Conservation (phyloP, 2,113 vertebrate genomes). For the Phalacrocorax carbo region DNA sequence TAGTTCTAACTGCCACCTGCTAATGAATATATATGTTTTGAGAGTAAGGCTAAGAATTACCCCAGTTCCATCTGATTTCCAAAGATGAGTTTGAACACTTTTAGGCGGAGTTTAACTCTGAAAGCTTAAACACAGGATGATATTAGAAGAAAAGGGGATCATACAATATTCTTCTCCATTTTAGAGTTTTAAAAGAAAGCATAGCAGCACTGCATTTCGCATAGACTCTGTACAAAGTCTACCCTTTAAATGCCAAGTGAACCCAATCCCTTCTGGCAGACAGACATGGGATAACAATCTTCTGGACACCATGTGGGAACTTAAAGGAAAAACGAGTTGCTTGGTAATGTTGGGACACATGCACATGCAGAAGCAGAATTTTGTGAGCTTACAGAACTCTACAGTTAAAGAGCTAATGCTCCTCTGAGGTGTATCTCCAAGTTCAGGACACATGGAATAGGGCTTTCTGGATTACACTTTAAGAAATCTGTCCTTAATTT, state of each 20-base stretch:
- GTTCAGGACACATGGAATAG: neutral
- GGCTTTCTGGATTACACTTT: neutral
- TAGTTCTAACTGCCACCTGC: neutral
- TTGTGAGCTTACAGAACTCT: neutral
- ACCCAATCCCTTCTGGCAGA: neutral
- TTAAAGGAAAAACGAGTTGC: neutral
- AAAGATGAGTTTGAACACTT: neutral
- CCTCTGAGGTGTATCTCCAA: neutral
- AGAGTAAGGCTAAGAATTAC: neutral
- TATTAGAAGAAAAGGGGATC: neutral
- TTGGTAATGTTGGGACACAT: neutral
- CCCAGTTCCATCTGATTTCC: neutral
- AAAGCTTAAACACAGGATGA: neutral
- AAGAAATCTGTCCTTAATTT: neutral
- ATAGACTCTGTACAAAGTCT: neutral
- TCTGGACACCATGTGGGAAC: neutral
- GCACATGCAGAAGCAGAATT: neutral
- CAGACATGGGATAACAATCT: neutral
- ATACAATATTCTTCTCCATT: neutral
- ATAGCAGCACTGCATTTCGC: neutral
- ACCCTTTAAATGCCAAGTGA: neutral
- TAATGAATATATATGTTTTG: neutral
- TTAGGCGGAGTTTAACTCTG: neutral
- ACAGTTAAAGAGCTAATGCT: neutral
- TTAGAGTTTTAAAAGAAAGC: neutral